Base-by-base conservation (phyloP, 2,113 vertebrate genomes). In the Cercocebus atys region DNA sequence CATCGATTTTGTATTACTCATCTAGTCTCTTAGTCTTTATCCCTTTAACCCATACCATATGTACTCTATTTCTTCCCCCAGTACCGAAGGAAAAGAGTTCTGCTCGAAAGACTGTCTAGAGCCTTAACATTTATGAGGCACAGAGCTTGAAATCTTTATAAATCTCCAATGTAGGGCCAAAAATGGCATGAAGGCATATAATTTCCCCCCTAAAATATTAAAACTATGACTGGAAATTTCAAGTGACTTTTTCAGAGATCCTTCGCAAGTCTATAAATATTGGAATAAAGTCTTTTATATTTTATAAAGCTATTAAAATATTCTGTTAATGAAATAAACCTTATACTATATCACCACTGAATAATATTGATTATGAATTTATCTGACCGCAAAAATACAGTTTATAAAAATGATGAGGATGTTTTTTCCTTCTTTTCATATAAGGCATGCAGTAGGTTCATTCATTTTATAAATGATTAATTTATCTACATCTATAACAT, bases 271-370 rank as follows among this genome's bases (percentile, higher is more conserved):
- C 18, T 70, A 64, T 90, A 86, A 93, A 73, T 80, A 43, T 73
- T 79, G 35, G 45, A 40, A 93, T 50, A 40, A 38, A 85, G 47
- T 79, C 32, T 88, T 91, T 88, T 43, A 38, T 45, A 78, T 79
- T 72, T 73, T 92, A 55, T 38, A 89, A 95, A 61, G 13, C 61
- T 81, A 93, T 45, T 92, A 64, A 92, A 87, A 83, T 52, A 88
- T 61, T 80, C 43, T 57, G 3, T n/a, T 52, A 88, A 23, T 88
- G 92, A 92, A 73, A 89, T 75, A 92, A 89, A 66, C 25, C 8
- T 14, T 84, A 38, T n/a, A 38, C 32, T 30, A 16, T 57, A 68
- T 66, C 38, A 81, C 5, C 45, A 8, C 25, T 50, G 25, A 80
- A 38, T 38, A 72, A 57, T 66, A 79, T 35, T 85, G 27, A 93